Evolutionary conservation across 1,140 invertebrate genomes (phyloP).

Genomic region (Homarus americanus): DNA sequence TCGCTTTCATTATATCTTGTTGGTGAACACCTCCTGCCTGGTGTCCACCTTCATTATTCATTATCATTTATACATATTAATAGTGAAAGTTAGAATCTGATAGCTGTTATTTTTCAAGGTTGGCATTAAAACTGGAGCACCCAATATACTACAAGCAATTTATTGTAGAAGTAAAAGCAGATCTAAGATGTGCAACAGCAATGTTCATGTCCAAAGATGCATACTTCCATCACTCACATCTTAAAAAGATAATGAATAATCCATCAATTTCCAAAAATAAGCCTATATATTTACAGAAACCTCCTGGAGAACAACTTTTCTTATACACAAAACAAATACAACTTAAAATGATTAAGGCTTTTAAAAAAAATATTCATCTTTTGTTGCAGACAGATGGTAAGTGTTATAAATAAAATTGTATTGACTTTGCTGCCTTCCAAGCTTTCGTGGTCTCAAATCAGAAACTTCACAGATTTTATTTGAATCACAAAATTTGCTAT

Average conservation of each 20-base stretch:
- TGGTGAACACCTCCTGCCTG: background rate
- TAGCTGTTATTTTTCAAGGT: background rate
- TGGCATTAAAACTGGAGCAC: background rate
- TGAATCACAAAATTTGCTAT: constrained; percentile 3
- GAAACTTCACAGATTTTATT: background rate
- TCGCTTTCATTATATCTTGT: no score
- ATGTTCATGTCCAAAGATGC: background rate
- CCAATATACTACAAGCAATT: constrained; percentile 1
- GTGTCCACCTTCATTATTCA: constrained; percentile 1
- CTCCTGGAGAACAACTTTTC: constrained; percentile 6
- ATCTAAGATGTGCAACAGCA: constrained; percentile 11
- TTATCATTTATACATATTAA: background rate
- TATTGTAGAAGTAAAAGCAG: background rate
- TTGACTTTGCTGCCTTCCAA: background rate
- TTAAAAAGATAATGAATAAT: background rate
- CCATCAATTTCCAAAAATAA: background rate
- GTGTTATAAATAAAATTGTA: constrained; percentile 5
- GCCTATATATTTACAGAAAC: background rate
- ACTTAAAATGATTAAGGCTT: background rate
- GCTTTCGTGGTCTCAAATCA: background rate
- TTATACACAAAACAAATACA: background rate
- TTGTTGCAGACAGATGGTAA: background rate
- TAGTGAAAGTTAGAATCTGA: background rate
- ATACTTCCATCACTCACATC: background rate
- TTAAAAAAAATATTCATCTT: constrained; percentile 20